phyloP scores from a whole-genome alignment of 2,888 invertebrate genomes.

The Pegoplata infirma region DNA sequence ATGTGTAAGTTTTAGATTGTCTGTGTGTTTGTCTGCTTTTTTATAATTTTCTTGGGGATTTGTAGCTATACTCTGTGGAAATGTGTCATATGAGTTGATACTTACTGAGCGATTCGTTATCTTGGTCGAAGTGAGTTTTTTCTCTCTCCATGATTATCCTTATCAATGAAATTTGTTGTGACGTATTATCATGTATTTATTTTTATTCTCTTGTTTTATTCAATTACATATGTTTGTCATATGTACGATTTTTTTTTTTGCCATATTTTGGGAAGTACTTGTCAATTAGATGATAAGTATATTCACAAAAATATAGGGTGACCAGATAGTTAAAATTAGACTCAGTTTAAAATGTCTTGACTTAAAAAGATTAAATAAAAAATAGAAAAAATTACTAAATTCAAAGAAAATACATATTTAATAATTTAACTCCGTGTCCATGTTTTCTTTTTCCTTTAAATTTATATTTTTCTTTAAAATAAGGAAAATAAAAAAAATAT shows the following conservation, averaged over 20 bases:
- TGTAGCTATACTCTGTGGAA: constrained; percentile 10
- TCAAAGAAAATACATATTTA: too few species aligned
- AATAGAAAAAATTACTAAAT: too few species aligned
- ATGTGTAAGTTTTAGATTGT: background rate
- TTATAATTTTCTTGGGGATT: constrained; percentile 12
- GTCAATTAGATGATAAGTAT: constrained; percentile 1
- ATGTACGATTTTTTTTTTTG: constrained; percentile 1
- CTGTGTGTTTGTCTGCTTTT: background rate
- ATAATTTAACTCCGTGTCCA: too few species aligned
- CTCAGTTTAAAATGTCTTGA: too few species aligned
- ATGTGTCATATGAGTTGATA: constrained; percentile 27
- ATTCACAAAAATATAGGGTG: background rate
- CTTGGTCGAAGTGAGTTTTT: constrained; percentile 1
- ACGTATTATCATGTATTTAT: constrained; percentile 24
- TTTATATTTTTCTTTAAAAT: too few species aligned
- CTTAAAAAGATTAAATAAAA: too few species aligned
- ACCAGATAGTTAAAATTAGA: too few species aligned
- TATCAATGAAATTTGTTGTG: constrained; percentile 32
- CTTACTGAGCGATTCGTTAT: too few species aligned
- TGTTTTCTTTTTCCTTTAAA: too few species aligned
- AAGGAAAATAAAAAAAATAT: too few species aligned
- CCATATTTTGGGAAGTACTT: constrained; percentile 10
- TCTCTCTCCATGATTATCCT: constrained; percentile 1
- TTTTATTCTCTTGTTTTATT: background rate
- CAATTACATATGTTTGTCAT: constrained; percentile 4